These are phyloP conservation scores for Cenopis cana DNA, from an alignment of 2,888 invertebrate species.

Conservation along the genomic window DNA sequence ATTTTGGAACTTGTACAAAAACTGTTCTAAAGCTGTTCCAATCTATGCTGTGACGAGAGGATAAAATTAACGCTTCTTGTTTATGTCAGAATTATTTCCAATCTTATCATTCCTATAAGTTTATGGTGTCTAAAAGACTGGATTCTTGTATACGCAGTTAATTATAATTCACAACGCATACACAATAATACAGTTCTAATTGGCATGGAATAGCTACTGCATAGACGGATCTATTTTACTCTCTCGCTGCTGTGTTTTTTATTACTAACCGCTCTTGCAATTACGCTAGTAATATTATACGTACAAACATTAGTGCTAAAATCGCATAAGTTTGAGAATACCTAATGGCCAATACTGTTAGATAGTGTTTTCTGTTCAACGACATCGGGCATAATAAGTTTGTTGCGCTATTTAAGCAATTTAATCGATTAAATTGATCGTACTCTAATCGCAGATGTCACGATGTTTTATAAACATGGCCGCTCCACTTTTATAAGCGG, in stretches of 20 bases:
- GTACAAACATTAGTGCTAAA: background rate
- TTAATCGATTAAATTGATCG: conserved; percentile 43
- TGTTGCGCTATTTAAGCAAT: conserved; percentile 30
- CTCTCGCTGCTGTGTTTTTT: conserved; percentile 6
- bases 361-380: conserved; percentile 9
- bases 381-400: conserved; percentile 19
- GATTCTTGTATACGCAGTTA: background rate
- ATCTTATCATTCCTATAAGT: background rate
- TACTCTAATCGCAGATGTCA: conserved; percentile 52
- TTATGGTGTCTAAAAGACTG: background rate
- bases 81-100: background rate
- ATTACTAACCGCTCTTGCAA: conserved; percentile 13
- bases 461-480: conserved; percentile 66
- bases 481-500: conserved; percentile 76
- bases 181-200: background rate
- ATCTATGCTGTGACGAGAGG: conserved; percentile 4
- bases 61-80: background rate
- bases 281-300: background rate
- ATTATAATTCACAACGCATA: conserved; percentile 10
- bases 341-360: conserved; percentile 6
- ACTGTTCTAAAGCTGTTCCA: conserved; percentile 11
- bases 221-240: conserved; percentile 8
- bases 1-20: background rate
- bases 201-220: conserved; percentile 3
- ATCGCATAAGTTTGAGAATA: background rate